Evolutionary conservation across 2,797 vertebrate genomes (phyloP).

Genomic region (Trachurus trachurus): DNA sequence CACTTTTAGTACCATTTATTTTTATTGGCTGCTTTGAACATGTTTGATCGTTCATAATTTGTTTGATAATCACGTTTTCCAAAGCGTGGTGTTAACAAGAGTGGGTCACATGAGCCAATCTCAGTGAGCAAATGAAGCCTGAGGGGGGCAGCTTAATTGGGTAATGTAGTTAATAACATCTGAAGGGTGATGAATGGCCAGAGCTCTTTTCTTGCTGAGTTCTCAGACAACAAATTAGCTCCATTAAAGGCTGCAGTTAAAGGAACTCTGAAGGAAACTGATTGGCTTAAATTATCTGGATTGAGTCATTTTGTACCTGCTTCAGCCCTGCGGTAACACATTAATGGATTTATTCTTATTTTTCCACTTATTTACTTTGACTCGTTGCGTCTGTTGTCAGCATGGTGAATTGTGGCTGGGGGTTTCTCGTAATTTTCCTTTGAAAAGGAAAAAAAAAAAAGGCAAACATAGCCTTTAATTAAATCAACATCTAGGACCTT

Average conservation of each 20-base stretch:
- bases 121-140: constrained; percentile 79
- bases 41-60: constrained; percentile 64
- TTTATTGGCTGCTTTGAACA: constrained; percentile 58
- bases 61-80: constrained; percentile 62
- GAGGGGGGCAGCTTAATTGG: constrained; percentile 78
- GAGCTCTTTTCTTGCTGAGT: constrained; percentile 77
- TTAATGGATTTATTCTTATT: constrained; percentile 62
- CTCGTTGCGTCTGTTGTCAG: constrained; percentile 41
- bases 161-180: constrained; percentile 85
- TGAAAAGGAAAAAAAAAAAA: constrained; percentile 41
- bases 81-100: constrained; percentile 70
- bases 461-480: constrained; percentile 67
- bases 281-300: constrained; percentile 82
- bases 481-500: constrained; percentile 76
- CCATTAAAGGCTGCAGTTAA: constrained; percentile 83
- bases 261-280: constrained; percentile 79
- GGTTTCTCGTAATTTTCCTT: constrained; percentile 42
- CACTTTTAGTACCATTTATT: constrained; percentile 59
- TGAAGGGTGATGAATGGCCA: constrained; percentile 85
- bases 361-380: constrained; percentile 46
- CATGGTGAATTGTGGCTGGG: constrained; percentile 12
- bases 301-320: constrained; percentile 69
- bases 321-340: constrained; percentile 45
- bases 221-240: constrained; percentile 85
- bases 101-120: constrained; percentile 73